Evolutionary conservation across 2,888 invertebrate genomes (phyloP).

Genomic region (Branchellion lobata): DNA sequence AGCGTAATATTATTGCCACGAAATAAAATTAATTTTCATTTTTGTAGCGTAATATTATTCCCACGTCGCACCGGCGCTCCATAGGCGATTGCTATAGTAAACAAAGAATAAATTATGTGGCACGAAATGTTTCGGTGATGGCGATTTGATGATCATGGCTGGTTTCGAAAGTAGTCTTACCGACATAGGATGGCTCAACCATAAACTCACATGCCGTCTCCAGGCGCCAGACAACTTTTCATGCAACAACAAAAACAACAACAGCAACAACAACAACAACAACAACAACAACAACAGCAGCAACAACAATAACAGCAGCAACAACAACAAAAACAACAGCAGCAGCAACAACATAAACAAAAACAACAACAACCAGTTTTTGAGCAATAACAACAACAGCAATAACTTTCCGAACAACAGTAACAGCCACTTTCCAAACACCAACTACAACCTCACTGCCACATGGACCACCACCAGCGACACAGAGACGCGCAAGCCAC

Average conservation of each 20-base stretch:
- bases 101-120: no score
- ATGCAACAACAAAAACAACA: not conserved
- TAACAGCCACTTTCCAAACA: not conserved
- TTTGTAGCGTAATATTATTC: no score
- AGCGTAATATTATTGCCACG: no score
- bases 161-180: constrained; percentile 64
- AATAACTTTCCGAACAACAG: not conserved
- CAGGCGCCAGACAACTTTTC: not conserved
- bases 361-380: not conserved
- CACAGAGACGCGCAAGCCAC: constrained; percentile 63
- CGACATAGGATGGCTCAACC: constrained; percentile 65
- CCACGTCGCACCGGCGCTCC: no score
- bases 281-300: not conserved
- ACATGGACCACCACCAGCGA: not conserved
- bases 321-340: not conserved
- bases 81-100: no score
- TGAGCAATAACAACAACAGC: not conserved
- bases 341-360: not conserved
- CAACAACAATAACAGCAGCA: not conserved
- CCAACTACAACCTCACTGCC: not conserved
- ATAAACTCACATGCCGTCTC: constrained; percentile 47
- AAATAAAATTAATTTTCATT: no score
- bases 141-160: no score
- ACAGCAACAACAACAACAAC: not conserved
- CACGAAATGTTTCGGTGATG: no score